Conservation (phyloP, 1,140 invertebrate genomes). For the Bombus sylvicola region DNA sequence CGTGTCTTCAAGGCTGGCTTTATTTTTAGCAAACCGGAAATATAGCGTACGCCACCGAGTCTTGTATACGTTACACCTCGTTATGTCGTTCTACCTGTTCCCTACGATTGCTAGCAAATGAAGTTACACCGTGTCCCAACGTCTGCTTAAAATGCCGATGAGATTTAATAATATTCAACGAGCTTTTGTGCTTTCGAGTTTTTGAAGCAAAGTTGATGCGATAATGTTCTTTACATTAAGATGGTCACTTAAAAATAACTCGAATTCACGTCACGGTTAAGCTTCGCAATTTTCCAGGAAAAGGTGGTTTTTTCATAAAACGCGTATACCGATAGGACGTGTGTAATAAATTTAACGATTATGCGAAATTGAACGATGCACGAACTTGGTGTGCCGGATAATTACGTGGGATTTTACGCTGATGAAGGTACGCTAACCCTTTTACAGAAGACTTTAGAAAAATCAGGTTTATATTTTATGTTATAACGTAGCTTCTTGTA, state of each 20-base stretch:
- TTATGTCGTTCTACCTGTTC: constrained; percentile 29
- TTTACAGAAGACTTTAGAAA: too few relatives aligned
- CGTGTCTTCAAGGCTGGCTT: constrained; percentile 42
- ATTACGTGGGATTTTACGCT: background rate
- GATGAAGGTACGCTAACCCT: background rate
- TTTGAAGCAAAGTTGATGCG: background rate
- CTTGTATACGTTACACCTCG: constrained; percentile 10
- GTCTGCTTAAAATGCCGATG: background rate
- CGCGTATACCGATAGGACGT: too few relatives aligned
- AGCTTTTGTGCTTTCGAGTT: background rate
- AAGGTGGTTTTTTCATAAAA: background rate
- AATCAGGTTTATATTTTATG: background rate
- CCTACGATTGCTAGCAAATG: background rate
- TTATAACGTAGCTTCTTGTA: too few relatives aligned
- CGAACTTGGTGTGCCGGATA: background rate
- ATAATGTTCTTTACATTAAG: constrained; percentile 19
- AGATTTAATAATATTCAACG: background rate
- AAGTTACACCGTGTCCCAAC: too few relatives aligned
- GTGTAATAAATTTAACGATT: background rate
- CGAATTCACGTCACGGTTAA: constrained; percentile 10
- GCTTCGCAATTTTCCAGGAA: background rate
- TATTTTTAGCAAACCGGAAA: constrained; percentile 59
- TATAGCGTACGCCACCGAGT: constrained; percentile 2
- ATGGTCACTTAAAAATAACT: constrained; percentile 26
- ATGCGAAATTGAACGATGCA: background rate